Evolutionary conservation across 1,140 invertebrate species (phyloP).

Genomic region (Spodoptera frugiperda): DNA sequence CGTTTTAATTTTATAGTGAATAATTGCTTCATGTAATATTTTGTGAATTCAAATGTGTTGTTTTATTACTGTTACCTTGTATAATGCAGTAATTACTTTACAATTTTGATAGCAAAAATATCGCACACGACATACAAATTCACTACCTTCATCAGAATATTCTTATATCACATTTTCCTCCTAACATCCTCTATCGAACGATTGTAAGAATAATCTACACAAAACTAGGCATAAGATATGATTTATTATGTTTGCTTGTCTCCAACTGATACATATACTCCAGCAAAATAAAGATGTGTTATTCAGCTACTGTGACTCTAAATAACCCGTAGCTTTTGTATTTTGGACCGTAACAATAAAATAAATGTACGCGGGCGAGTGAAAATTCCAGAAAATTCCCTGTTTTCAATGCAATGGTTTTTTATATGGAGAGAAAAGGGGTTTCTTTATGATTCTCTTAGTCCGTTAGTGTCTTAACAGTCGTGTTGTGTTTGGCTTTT

Average conservation of each 20-base stretch:
- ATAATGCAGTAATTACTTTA: no score
- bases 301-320: conserved; percentile 40
- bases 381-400: conserved; percentile 13
- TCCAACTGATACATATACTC: conserved; percentile 51
- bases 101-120: no score
- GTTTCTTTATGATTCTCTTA: conserved; percentile 30
- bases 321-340: conserved; percentile 43
- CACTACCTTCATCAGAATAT: no score
- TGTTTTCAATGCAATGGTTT: conserved; percentile 39
- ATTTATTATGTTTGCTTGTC: conserved; percentile 62
- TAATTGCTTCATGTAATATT: no score
- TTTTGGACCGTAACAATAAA: conserved; percentile 44
- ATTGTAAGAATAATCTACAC: conserved; percentile 48
- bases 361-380: conserved; percentile 29
- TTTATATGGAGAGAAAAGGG: conserved; percentile 41
- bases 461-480: conserved; percentile 29
- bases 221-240: conserved; percentile 48
- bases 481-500: conserved; percentile 27
- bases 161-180: not conserved
- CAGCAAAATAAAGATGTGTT: conserved; percentile 51
- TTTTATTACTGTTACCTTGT: no score
- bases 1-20: no score
- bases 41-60: no score
- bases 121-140: no score
- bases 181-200: conserved; percentile 42